phyloP scores from a whole-genome alignment of 2,888 invertebrate species.

The Amiota mariae region DNA sequence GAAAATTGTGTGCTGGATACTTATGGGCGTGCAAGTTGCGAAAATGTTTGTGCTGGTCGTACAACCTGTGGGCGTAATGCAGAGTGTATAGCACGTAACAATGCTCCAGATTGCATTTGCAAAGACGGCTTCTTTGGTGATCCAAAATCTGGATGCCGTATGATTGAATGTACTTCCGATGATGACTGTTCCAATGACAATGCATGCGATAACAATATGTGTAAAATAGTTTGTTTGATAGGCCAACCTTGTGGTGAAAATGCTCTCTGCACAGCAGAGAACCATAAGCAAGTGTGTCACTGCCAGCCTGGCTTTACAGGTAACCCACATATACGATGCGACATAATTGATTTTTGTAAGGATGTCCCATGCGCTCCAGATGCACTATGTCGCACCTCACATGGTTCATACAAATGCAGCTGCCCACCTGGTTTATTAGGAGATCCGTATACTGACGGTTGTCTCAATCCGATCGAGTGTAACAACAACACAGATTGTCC shows the following conservation, averaged over 20 bases:
- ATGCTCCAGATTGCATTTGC: constrained; percentile 85
- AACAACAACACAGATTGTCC: constrained; percentile 86
- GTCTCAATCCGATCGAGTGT: constrained; percentile 88
- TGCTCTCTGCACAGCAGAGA: constrained; percentile 88
- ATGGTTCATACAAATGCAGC: constrained; percentile 85
- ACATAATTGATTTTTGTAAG: constrained; percentile 85
- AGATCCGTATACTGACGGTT: constrained; percentile 88
- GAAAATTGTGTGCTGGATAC: constrained; percentile 82
- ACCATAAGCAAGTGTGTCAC: constrained; percentile 84
- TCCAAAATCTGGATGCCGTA: constrained; percentile 85
- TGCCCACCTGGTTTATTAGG: constrained; percentile 88
- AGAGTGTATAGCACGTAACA: constrained; percentile 82
- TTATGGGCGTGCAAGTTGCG: constrained; percentile 85
- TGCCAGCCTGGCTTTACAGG: constrained; percentile 93
- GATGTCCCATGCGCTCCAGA: constrained; percentile 86
- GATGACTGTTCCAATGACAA: constrained; percentile 87
- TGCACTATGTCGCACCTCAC: constrained; percentile 85
- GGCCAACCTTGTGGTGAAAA: constrained; percentile 90
- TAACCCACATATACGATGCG: constrained; percentile 82
- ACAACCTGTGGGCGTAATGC: constrained; percentile 88
- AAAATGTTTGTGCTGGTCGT: constrained; percentile 81
- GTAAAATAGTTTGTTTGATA: constrained; percentile 88
- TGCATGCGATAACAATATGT: constrained; percentile 86
- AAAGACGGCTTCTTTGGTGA: constrained; percentile 87
- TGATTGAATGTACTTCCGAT: constrained; percentile 83